phyloP scores from a whole-genome alignment of 2,888 invertebrate species.

The Lapara coniferarum region DNA sequence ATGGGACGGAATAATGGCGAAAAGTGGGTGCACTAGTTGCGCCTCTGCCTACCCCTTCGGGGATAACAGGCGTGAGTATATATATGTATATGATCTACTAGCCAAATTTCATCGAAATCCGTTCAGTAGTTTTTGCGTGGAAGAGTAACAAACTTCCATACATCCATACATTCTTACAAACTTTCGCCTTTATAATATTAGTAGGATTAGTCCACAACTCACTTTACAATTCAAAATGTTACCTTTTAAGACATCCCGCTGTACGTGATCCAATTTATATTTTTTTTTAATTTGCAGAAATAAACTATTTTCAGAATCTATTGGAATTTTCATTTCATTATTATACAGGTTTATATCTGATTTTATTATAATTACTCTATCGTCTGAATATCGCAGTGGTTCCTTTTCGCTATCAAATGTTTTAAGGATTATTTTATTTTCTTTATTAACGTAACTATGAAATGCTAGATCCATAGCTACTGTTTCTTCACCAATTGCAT shows the following conservation, averaged over 20 bases:
- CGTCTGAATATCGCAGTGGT: conserved; percentile 39
- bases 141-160: no score
- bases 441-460: conserved; percentile 52
- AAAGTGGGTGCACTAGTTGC: no score
- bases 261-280: conserved; percentile 25
- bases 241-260: conserved; percentile 23
- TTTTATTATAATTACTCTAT: conserved; percentile 50
- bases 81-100: no score
- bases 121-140: no score
- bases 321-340: conserved; percentile 53
- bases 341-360: conserved; percentile 47
- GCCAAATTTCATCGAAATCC: no score
- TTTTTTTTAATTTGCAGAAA: conserved; percentile 47
- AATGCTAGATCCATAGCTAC: conserved; percentile 56
- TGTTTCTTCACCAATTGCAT: conserved; percentile 22
- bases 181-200: no score
- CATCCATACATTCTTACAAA: no score
- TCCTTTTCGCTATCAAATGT: conserved; percentile 47
- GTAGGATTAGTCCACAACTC: not conserved
- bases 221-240: not conserved
- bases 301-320: conserved; percentile 56
- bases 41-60: no score
- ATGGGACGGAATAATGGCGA: no score
- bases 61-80: no score
- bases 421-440: conserved; percentile 53